phyloP scores from a whole-genome alignment of 2,113 vertebrate genomes.

The Muntiacus reevesi region DNA sequence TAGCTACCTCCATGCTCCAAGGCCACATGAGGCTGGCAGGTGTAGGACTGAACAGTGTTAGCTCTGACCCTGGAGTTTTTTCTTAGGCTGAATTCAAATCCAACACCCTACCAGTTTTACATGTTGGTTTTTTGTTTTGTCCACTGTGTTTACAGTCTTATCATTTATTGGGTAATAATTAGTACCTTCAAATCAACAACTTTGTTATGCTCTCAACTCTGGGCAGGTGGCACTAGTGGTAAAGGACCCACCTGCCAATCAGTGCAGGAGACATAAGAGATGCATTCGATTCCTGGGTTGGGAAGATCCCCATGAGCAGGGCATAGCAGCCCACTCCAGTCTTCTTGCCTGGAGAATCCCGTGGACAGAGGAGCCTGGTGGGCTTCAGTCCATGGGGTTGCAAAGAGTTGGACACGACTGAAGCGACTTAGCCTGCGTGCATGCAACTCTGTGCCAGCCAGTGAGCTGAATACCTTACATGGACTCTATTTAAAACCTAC shows the following conservation, averaged over 20 bases:
- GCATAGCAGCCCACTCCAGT: not conserved
- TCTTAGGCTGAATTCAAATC: not conserved
- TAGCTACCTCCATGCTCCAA: fast-evolving
- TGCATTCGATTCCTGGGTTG: not conserved
- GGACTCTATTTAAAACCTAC: not conserved
- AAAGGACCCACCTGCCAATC: not conserved
- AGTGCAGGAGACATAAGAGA: not conserved
- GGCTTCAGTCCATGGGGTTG: not conserved
- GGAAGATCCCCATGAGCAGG: not conserved
- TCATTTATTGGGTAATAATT: not conserved
- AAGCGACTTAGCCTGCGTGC: not conserved
- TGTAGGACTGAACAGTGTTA: fast-evolving
- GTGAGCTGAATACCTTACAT: not conserved
- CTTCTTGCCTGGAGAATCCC: not conserved
- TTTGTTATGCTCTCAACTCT: not conserved
- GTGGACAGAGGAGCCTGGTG: not conserved
- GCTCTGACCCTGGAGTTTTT: not conserved
- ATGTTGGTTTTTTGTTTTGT: not conserved
- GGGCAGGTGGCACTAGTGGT: not conserved
- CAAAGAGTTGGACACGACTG: not conserved
- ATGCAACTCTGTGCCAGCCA: not conserved
- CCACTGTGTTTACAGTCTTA: not conserved
- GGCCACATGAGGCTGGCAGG: not conserved
- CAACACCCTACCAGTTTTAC: not conserved
- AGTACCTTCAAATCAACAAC: not conserved